Conservation (phyloP, 2,113 vertebrate genomes). For the Saguinus midas region DNA sequence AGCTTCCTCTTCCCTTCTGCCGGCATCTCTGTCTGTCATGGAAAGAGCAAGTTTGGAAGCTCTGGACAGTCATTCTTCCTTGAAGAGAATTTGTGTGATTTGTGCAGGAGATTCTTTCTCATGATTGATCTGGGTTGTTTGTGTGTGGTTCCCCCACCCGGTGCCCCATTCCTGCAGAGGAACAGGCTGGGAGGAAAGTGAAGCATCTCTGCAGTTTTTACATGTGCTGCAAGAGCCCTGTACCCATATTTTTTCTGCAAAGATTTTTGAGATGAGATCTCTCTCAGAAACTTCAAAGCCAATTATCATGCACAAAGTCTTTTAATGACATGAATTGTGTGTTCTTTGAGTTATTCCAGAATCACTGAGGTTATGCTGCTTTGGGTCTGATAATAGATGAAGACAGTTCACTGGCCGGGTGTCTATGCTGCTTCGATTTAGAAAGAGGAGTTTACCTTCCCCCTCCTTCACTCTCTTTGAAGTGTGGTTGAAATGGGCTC, state of each 20-base stretch:
- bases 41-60: background rate
- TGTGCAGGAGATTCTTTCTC: background rate
- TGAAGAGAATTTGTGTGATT: background rate
- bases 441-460: background rate
- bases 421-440: background rate
- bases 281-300: conserved; percentile 47
- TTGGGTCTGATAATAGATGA: background rate
- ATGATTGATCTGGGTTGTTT: fast-evolving
- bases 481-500: background rate
- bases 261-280: background rate
- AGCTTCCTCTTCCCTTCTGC: background rate
- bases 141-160: no score
- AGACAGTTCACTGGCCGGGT: fast-evolving
- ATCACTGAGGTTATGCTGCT: background rate
- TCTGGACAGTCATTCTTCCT: background rate
- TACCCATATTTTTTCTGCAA: background rate
- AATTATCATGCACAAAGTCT: background rate
- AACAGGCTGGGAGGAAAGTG: background rate
- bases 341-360: background rate
- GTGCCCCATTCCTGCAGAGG: background rate
- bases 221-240: background rate
- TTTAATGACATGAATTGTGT: background rate
- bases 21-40: background rate
- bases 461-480: background rate
- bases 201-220: fast-evolving